These are phyloP conservation scores for Atrina japonica DNA, from an alignment of 2,888 invertebrate genomes.

Conservation along the genomic window DNA sequence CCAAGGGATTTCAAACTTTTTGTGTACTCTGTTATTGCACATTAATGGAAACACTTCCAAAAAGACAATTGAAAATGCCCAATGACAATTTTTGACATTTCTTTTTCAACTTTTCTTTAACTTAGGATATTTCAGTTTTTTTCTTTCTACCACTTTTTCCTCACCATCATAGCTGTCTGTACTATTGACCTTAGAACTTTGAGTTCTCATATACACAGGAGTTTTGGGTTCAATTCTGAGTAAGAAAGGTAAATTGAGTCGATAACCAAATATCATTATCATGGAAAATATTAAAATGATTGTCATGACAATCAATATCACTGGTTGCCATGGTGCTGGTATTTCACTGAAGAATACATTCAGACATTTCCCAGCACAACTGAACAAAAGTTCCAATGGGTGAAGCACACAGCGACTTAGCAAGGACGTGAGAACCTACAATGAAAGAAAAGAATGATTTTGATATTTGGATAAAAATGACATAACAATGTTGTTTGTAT, in stretches of 20 bases:
- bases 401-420: slow-evolving; percentile 66
- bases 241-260: slow-evolving; percentile 63
- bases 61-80: no score
- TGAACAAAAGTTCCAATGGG: slow-evolving; percentile 63
- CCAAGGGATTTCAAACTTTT: no score
- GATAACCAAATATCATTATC: slow-evolving; percentile 66
- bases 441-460: slow-evolving; percentile 21
- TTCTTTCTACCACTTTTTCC: no score
- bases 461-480: neutral
- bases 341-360: slow-evolving; percentile 70
- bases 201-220: slow-evolving; percentile 37
- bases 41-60: no score
- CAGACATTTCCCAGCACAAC: slow-evolving; percentile 65
- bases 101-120: no score
- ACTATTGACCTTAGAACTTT: no score
- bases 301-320: slow-evolving; percentile 58
- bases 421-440: slow-evolving; percentile 72
- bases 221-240: slow-evolving; percentile 70
- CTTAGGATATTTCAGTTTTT: no score
- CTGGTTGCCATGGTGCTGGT: slow-evolving; percentile 73
- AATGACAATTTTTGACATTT: no score
- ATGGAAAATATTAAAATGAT: slow-evolving; percentile 58
- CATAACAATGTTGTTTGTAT: neutral
- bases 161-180: no score
- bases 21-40: no score